Conservation (phyloP, 2,888 invertebrate species). For the Synergus itoensis region DNA sequence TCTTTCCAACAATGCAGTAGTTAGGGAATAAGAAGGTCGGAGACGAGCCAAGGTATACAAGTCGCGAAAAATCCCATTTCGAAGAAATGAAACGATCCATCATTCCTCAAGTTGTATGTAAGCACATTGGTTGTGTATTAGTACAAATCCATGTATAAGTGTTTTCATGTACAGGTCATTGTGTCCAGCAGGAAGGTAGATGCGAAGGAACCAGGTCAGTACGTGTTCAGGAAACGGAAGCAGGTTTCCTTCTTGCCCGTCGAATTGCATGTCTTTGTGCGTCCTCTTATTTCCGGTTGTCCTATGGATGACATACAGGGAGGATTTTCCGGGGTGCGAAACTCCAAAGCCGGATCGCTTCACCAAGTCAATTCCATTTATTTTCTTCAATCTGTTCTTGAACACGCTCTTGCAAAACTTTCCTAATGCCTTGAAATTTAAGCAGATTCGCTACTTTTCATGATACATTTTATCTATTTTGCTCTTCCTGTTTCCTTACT, state of each 20-base stretch:
- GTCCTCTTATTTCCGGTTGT: constrained; percentile 54
- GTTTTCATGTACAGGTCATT: not conserved
- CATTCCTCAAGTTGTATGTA: constrained; percentile 23
- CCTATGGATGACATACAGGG: constrained; percentile 42
- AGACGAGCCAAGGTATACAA: not conserved
- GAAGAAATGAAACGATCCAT: constrained; percentile 40
- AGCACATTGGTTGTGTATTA: not conserved
- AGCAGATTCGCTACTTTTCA: not conserved
- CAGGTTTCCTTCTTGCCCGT: constrained; percentile 47
- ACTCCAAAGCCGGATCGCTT: constrained; percentile 29
- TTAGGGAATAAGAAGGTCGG: constrained; percentile 28
- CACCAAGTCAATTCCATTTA: constrained; percentile 35
- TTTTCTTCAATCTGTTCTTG: constrained; percentile 37
- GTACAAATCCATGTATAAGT: not conserved
- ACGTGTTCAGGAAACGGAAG: constrained; percentile 50
- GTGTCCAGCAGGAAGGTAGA: constrained; percentile 19
- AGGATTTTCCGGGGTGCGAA: constrained; percentile 45
- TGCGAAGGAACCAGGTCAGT: constrained; percentile 50
- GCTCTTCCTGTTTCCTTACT: not conserved
- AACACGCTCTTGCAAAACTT: constrained; percentile 12
- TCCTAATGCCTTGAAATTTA: not conserved
- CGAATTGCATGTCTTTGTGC: constrained; percentile 46
- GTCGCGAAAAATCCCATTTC: constrained; percentile 39
- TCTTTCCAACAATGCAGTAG: constrained; percentile 27
- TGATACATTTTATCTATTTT: not conserved